These are phyloP conservation scores for Euphydryas editha DNA, from an alignment of 2,888 invertebrate genomes.

Conservation along the genomic window DNA sequence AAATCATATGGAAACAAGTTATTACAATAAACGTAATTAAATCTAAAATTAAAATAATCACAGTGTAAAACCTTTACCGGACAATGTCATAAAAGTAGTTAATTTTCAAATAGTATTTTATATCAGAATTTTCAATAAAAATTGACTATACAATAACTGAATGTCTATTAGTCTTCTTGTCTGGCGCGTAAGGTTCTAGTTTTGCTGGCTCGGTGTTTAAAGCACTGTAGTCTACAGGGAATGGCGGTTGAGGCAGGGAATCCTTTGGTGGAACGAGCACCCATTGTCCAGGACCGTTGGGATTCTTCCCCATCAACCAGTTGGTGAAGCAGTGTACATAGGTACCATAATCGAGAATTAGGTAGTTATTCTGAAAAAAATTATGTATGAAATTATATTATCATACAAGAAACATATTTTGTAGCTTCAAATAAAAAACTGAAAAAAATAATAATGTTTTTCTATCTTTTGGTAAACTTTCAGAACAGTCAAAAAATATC, in stretches of 20 bases:
- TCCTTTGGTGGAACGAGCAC: conserved; percentile 86
- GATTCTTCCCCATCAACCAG: conserved; percentile 89
- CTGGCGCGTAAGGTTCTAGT: conserved; percentile 87
- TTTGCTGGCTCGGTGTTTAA: conserved; percentile 88
- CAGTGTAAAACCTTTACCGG: too few species aligned
- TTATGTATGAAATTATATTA: neutral
- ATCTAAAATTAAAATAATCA: neutral
- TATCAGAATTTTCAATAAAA: conserved; percentile 13
- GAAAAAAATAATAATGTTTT: too few species aligned
- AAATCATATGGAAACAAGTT: neutral
- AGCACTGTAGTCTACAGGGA: conserved; percentile 90
- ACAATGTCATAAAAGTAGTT: neutral
- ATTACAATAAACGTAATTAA: neutral
- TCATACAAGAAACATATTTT: too few species aligned
- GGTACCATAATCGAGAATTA: conserved; percentile 86
- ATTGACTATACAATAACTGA: conserved; percentile 85
- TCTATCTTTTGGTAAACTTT: too few species aligned
- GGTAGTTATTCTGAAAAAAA: conserved; percentile 86
- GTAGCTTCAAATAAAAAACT: too few species aligned
- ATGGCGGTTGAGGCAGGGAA: conserved; percentile 82
- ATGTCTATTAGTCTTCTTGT: conserved; percentile 87
- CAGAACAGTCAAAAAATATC: too few species aligned
- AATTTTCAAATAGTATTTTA: neutral
- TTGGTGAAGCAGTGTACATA: conserved; percentile 89
- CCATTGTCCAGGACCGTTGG: conserved; percentile 90